Base-by-base conservation (phyloP, 2,797 vertebrate species). In the Eulemur rubriventer region DNA sequence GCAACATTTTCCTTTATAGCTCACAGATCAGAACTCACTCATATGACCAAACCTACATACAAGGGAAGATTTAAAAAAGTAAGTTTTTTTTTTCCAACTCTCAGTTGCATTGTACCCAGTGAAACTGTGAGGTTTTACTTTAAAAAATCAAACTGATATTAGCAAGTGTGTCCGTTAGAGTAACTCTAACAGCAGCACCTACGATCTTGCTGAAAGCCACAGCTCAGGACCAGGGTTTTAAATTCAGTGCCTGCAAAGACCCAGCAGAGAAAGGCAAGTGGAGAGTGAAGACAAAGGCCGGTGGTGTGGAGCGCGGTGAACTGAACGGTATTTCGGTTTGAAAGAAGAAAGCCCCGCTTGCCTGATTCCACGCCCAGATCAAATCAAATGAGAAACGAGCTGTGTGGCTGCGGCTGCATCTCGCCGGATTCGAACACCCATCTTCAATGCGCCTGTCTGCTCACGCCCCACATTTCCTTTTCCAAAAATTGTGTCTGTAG, bases 361-460 rank as follows among this genome's bases (percentile, higher is more conserved):
- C 16, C n/a, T 2, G 41, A 61, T 2, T 48, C 57, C 57, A 50
- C 2, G 14, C 33, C 33, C 86, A 63, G 20, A 50, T 63, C 24
- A 75, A 61, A 88, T 20, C 22, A 48, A 46, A 63, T 11, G 9
- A 46, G 10, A 59, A 48, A 7, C 24, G 35, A 10, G 7, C 18
- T 33, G 35, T 0, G 1, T 22, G 30, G 38, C 7, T 41, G 12
- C n/a, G 26, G 52, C 38, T 26, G 30, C 5, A 43, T 52, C 26
- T 6, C 1, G 4, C 33, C 7, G 1, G 48, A n/a, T 41, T 4
- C 2, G 0, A 1, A 1, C 59, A 48, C 41, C 41, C n/a, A 0
- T 1, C 2, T 10, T 69, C 26, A 20, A 55, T 4, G 65, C 4
- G 70, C 52, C 10, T 28, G 11, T 33, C 6, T 30, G 14, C 28